Evolutionary conservation across 2,797 vertebrate species (phyloP).

Genomic region (Sebastes minor): DNA sequence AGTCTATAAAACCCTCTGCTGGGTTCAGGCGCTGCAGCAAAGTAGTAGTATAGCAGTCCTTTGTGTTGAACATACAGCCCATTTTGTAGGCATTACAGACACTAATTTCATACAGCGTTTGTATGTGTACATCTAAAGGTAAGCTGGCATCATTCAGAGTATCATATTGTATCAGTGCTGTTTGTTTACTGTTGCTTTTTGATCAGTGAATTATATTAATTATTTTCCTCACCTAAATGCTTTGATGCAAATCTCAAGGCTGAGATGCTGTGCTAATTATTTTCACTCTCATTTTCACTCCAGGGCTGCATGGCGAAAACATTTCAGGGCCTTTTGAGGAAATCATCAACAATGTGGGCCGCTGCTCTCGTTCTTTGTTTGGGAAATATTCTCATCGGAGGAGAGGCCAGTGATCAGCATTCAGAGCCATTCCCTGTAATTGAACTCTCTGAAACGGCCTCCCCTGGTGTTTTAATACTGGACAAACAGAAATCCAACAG

Average conservation of each 20-base stretch:
- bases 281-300: constrained; percentile 46
- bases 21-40: constrained; percentile 29
- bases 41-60: constrained; percentile 5
- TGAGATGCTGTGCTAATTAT: constrained; percentile 54
- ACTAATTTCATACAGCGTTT: constrained; percentile 30
- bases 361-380: constrained; percentile 66
- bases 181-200: constrained; percentile 43
- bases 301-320: constrained; percentile 17
- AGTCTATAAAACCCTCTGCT: constrained; percentile 72
- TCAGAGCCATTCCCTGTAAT: constrained; percentile 41
- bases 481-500: constrained; percentile 64
- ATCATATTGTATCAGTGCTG: constrained; percentile 16
- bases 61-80: constrained; percentile 35
- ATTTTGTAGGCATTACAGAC: constrained; percentile 22
- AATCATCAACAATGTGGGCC: constrained; percentile 69
- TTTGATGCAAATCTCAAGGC: constrained; percentile 42
- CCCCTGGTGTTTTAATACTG: constrained; percentile 43
- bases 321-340: constrained; percentile 47
- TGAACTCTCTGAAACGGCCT: constrained; percentile 47
- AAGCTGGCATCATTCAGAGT: constrained; percentile 50
- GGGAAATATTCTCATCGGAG: constrained; percentile 57
- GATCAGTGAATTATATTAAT: constrained; percentile 37
- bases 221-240: constrained; percentile 13
- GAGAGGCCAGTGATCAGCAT: constrained; percentile 54
- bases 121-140: constrained; percentile 57